Conservation (phyloP, 2,113 vertebrate species). For the Macrotus californicus region DNA sequence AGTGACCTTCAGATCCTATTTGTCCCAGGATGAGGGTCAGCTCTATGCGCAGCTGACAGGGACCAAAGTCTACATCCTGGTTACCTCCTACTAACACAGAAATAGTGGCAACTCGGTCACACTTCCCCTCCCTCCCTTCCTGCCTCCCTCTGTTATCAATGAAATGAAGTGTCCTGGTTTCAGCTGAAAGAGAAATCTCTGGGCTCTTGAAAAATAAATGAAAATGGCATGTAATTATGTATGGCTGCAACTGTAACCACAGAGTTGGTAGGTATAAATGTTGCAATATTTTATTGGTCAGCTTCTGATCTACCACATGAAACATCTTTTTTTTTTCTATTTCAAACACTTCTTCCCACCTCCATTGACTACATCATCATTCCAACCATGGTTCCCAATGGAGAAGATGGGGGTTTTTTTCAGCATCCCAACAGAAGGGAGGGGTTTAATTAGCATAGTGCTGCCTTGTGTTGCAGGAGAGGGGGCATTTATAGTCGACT, state of each 20-base stretch:
- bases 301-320: constrained; percentile 75
- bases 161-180: not conserved
- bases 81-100: not conserved
- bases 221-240: constrained; percentile 66
- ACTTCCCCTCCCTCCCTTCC: not conserved
- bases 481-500: constrained; percentile 49
- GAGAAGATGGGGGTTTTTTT: constrained; percentile 49
- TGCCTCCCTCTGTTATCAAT: not conserved
- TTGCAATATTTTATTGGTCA: constrained; percentile 71
- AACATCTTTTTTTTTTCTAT: constrained; percentile 54
- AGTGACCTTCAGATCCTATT: not conserved
- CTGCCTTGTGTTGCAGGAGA: constrained; percentile 62
- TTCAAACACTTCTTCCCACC: constrained; percentile 59
- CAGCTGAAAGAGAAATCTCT: constrained; percentile 50
- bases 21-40: not conserved
- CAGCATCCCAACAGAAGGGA: constrained; percentile 44
- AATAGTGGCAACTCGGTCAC: not conserved
- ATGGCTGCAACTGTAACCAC: constrained; percentile 54
- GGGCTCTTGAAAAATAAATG: constrained; percentile 60
- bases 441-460: constrained; percentile 61
- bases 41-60: not conserved
- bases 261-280: constrained; percentile 55
- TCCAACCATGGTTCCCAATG: constrained; percentile 67
- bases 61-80: not conserved
- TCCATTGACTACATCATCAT: constrained; percentile 65